Evolutionary conservation across 2,797 vertebrate genomes (phyloP).

Genomic region (Gymnodraco acuticeps): DNA sequence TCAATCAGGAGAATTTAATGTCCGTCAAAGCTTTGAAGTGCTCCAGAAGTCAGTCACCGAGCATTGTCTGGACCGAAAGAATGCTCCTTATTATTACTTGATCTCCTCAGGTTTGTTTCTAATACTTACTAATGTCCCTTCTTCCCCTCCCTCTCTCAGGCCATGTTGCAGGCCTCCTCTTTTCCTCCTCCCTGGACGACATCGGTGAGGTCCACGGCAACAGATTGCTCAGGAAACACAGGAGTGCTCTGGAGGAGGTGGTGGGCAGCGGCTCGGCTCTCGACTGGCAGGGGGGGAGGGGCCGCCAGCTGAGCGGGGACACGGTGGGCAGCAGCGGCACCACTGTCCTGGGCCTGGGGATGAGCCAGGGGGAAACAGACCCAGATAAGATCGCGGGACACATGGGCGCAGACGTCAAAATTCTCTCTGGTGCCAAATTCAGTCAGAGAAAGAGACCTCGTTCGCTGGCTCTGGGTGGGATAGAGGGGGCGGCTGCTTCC

Average conservation of each 20-base stretch:
- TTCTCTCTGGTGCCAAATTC: conserved; percentile 62
- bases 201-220: conserved; percentile 82
- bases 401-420: conserved; percentile 77
- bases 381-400: conserved; percentile 75
- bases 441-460: conserved; percentile 78
- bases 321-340: conserved; percentile 53
- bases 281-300: conserved; percentile 83
- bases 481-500: conserved; percentile 17
- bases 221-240: conserved; percentile 86
- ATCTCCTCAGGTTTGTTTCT: too few species aligned
- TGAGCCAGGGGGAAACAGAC: conserved; percentile 77
- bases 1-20: too few species aligned
- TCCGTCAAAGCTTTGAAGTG: too few species aligned
- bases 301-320: conserved; percentile 75
- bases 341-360: conserved; percentile 73
- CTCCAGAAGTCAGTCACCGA: too few species aligned
- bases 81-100: too few species aligned
- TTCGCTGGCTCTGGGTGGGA: conserved; percentile 81
- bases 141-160: conserved; percentile 48
- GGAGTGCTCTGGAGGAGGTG: conserved; percentile 85
- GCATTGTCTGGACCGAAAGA: too few species aligned
- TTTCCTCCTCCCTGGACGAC: conserved; percentile 81
- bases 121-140: not conserved
- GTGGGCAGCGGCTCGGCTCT: conserved; percentile 62
- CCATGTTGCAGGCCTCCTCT: conserved; percentile 81